Percentiles rank a stretch among this genome's conserved stretches.
Evolutionary conservation across 2,888 invertebrate genomes (phyloP).

Genomic region (Malthinus seriepunctatus): DNA sequence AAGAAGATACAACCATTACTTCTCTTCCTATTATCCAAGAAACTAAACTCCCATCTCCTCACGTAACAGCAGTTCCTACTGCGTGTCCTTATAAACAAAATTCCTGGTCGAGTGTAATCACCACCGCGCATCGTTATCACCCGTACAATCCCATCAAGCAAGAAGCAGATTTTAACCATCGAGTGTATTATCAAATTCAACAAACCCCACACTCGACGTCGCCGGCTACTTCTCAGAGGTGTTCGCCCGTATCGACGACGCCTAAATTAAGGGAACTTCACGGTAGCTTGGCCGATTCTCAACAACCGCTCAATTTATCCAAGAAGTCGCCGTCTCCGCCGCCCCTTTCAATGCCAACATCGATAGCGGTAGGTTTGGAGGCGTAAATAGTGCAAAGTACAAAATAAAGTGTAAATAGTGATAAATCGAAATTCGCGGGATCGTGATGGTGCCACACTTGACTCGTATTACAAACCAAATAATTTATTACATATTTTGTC

Average conservation of each 20-base stretch:
- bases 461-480: constrained; percentile 57
- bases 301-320: constrained; percentile 86
- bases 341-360: constrained; percentile 59
- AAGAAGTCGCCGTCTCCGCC: constrained; percentile 82
- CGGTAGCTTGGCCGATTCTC: constrained; percentile 80
- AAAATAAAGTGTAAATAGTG: constrained; percentile 33
- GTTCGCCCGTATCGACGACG: constrained; percentile 49
- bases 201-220: constrained; percentile 57
- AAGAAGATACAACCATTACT: no score
- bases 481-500: constrained; percentile 49
- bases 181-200: constrained; percentile 49
- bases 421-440: constrained; percentile 26
- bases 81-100: not conserved
- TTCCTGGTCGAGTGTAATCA: constrained; percentile 60
- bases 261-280: constrained; percentile 73
- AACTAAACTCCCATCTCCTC: not conserved
- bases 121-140: constrained; percentile 60
- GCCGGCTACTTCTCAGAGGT: constrained; percentile 49
- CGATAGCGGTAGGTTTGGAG: constrained; percentile 51
- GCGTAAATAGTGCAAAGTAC: constrained; percentile 51
- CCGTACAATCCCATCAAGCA: constrained; percentile 48
- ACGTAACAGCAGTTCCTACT: not conserved
- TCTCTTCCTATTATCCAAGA: no score
- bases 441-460: constrained; percentile 53
- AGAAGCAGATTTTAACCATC: constrained; percentile 50